These are phyloP conservation scores for Sepiola atlantica DNA, from an alignment of 2,888 invertebrate species.

Conservation along the genomic window DNA sequence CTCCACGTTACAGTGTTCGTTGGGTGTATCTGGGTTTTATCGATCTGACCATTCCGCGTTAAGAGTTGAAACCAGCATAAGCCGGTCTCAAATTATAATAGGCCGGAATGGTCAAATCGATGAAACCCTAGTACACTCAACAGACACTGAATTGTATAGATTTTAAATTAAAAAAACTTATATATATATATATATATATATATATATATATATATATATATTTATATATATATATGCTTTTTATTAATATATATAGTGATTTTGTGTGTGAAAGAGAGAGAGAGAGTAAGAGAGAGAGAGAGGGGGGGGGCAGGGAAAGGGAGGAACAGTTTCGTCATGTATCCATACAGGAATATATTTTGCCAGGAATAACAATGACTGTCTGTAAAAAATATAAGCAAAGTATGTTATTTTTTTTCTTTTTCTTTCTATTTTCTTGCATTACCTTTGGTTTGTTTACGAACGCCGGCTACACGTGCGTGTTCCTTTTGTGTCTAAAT, in stretches of 20 bases:
- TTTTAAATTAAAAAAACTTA: no score
- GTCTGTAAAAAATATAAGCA: neutral
- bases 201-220: no score
- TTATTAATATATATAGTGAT: neutral
- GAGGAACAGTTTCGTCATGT: neutral
- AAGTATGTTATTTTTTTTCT: neutral
- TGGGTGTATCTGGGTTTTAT: no score
- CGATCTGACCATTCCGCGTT: no score
- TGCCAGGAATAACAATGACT: neutral
- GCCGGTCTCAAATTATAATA: no score
- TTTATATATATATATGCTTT: no score
- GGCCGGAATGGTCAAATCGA: no score
- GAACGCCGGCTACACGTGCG: neutral
- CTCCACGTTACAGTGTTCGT: no score
- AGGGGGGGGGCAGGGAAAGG: neutral
- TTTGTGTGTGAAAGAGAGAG: neutral
- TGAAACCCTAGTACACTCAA: no score
- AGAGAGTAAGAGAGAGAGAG: neutral
- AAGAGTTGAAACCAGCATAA: no score
- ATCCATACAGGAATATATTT: neutral
- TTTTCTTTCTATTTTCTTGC: neutral
- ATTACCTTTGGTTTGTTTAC: neutral
- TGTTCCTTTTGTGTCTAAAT: neutral
- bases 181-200: no score
- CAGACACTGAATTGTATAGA: no score